Percentiles rank a stretch among this genome's conserved stretches.
Evolutionary conservation across 2,113 vertebrate genomes (phyloP).

Genomic region (Megalops atlanticus): DNA sequence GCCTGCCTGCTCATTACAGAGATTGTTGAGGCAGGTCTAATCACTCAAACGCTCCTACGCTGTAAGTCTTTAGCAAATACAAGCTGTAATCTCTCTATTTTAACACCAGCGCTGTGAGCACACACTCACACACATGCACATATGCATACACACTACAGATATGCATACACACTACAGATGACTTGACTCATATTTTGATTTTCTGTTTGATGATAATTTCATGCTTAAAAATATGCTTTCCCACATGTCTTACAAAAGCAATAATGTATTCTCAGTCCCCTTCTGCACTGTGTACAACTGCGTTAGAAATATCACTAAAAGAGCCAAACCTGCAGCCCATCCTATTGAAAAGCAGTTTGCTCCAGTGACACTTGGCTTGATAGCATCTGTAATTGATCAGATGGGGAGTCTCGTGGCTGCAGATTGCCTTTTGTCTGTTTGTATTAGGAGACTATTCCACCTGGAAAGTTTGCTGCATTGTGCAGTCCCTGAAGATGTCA

Average conservation of each 20-base stretch:
- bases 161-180: background rate
- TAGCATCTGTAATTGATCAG: background rate
- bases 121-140: background rate
- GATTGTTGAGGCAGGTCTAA: slow-evolving; percentile 12
- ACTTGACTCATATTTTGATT: background rate
- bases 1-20: background rate
- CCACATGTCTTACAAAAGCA: background rate
- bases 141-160: background rate
- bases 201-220: too few relatives aligned
- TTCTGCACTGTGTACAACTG: background rate
- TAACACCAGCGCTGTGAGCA: background rate
- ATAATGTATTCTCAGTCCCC: background rate
- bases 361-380: background rate
- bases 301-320: background rate
- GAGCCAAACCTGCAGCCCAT: background rate
- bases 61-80: background rate
- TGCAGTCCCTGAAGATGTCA: background rate
- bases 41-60: background rate
- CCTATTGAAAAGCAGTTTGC: background rate
- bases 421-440: background rate
- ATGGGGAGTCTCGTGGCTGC: background rate
- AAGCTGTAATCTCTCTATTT: background rate
- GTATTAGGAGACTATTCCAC: background rate
- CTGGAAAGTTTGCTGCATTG: background rate
- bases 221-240: background rate